phyloP scores from a whole-genome alignment of 1,140 invertebrate genomes.

The Dendrolimus kikuchii region DNA sequence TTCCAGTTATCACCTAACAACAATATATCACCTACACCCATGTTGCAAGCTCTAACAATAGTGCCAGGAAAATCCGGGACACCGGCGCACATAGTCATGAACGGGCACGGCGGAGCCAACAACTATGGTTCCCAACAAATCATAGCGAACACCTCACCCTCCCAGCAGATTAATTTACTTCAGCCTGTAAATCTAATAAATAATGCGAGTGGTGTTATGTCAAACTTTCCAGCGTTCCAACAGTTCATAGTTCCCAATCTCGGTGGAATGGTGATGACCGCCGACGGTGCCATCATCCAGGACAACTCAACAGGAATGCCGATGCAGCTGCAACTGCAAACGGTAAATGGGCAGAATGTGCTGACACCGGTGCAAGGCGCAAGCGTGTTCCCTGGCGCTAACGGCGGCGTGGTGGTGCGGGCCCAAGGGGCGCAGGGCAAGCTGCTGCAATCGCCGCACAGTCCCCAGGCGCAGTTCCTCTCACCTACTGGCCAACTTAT shows the following conservation, averaged over 20 bases:
- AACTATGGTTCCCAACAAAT: conserved; percentile 80
- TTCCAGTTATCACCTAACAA: conserved; percentile 77
- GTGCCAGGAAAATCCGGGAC: conserved; percentile 82
- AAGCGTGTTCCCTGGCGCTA: conserved; percentile 78
- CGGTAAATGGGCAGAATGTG: conserved; percentile 85
- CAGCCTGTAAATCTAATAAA: conserved; percentile 87
- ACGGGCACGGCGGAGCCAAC: conserved; percentile 75
- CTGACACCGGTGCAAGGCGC: conserved; percentile 82
- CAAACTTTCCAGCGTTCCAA: conserved; percentile 85
- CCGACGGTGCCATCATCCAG: conserved; percentile 79
- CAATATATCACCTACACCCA: conserved; percentile 74
- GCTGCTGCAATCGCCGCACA: conserved; percentile 79
- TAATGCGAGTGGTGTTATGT: conserved; percentile 79
- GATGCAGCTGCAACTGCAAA: conserved; percentile 84
- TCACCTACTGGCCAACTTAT: conserved; percentile 83
- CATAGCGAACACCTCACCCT: conserved; percentile 78
- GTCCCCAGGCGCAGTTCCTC: conserved; percentile 79
- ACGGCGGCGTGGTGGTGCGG: conserved; percentile 83
- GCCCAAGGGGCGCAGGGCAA: conserved; percentile 82
- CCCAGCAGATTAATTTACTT: conserved; percentile 83
- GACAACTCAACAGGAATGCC: conserved; percentile 77
- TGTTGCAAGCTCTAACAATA: conserved; percentile 83
- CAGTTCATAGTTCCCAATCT: conserved; percentile 87
- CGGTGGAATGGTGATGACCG: conserved; percentile 83
- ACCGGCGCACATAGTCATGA: conserved; percentile 81